Evolutionary conservation across 2,797 vertebrate genomes (phyloP), one percentile per base, ranked within the genome.

Genomic region (Lepilemur ruficaudatus): DNA sequence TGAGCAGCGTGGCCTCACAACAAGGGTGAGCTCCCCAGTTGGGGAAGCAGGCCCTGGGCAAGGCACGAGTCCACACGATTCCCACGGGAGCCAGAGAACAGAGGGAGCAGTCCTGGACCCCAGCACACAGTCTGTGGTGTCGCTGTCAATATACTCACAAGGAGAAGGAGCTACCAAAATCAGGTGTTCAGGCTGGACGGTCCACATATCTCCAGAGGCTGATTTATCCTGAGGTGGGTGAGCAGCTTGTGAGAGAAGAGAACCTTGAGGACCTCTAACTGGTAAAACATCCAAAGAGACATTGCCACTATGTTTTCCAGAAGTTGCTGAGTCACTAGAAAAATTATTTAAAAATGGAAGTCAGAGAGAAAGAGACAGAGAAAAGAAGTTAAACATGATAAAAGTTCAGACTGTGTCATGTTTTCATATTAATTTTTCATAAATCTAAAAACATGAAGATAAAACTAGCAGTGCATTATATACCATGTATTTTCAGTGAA

Each of bases 201-300:
- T 95, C 99, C 99, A 99, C 50, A 98, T 97, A 92, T 99, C 98
- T 18, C 98, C 98, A 91, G 93, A 84, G 10, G 97, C 89, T 14
- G 95, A 61, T 23, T 98, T 98, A 97, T 98, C 99, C 65, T 97
- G 97, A 93, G 98, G 38, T 32, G 98, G 87, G 81, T 98, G 98
- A 35, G 78, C 98, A 48, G 95, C 96, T 95, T 97, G 98, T 70
- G 99, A 98, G 25, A 98, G 95, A 48, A 98, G 95, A 93, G 97
- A 98, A 93, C 99, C 99, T 78, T 99, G 99, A 87, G 99, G 99
- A 96, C 99, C 99, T 98, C 99, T 99, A 94, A 99, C 99, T 69
- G 99, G 99, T 83, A 99, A 98, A 93, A 99, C 99, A 59, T 99
- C 99, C 98, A 99, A 98, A 87, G 99, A 99, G 65, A 99, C 98